Evolutionary conservation across 1,140 invertebrate genomes (phyloP).

Genomic region (Trichonephila clavata): DNA sequence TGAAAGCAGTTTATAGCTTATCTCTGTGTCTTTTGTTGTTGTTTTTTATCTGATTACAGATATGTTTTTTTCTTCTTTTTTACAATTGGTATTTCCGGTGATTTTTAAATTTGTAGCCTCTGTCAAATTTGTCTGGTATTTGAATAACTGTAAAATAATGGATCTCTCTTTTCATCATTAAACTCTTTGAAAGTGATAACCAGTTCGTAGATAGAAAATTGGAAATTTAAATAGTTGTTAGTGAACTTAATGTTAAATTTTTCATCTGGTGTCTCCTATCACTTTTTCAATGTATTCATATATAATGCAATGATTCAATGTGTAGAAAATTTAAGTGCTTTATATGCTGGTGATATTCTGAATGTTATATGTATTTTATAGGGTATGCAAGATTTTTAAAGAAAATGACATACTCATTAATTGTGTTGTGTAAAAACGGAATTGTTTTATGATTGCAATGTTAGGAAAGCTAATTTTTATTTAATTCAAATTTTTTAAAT

Average conservation of each 20-base stretch:
- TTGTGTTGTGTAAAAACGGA: not conserved
- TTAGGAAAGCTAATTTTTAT: not conserved
- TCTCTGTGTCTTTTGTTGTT: not conserved
- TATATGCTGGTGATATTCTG: not conserved
- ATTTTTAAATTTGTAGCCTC: not conserved
- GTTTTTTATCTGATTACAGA: not conserved
- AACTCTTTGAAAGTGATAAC: constrained; percentile 47
- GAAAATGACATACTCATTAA: not conserved
- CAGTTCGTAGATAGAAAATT: constrained; percentile 39
- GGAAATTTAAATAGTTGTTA: constrained; percentile 49
- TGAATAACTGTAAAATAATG: constrained; percentile 3
- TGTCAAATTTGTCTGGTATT: not conserved
- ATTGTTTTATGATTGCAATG: not conserved
- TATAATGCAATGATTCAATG: constrained; percentile 18
- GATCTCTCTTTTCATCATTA: constrained; percentile 4
- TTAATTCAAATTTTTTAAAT: not conserved
- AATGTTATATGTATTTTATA: not conserved
- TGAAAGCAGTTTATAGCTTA: too few relatives aligned
- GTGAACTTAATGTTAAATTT: constrained; percentile 41
- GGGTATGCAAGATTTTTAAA: not conserved
- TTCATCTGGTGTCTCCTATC: constrained; percentile 46
- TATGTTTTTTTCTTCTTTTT: not conserved
- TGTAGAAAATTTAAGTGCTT: constrained; percentile 5
- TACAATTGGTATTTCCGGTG: not conserved
- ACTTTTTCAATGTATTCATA: constrained; percentile 40